These are phyloP conservation scores for Pionites leucogaster DNA, from an alignment of 2,113 vertebrate genomes.

Conservation along the genomic window DNA sequence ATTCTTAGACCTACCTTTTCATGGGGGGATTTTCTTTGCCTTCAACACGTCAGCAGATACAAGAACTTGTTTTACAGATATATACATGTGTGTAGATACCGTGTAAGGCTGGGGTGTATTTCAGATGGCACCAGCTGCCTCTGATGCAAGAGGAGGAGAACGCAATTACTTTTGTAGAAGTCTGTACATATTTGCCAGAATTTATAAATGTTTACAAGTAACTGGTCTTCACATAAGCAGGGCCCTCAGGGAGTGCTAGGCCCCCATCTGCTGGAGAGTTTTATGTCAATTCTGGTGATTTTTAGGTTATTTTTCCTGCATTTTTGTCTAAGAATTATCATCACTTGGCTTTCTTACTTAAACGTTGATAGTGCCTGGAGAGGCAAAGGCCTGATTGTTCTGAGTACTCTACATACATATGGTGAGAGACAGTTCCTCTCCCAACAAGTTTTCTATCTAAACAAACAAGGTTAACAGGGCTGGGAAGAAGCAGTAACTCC, in stretches of 20 bases:
- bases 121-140: slow-evolving; percentile 49
- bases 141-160: slow-evolving; percentile 40
- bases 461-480: slow-evolving; percentile 56
- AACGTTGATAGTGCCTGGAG: slow-evolving; percentile 52
- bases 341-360: slow-evolving; percentile 61
- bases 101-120: background rate
- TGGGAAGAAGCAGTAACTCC: slow-evolving; percentile 35
- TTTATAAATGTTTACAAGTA: slow-evolving; percentile 72
- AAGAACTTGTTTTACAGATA: background rate
- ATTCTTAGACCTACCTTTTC: background rate
- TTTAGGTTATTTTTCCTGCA: slow-evolving; percentile 52
- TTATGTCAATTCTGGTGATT: slow-evolving; percentile 70
- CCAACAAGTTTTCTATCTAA: slow-evolving; percentile 55
- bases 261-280: slow-evolving; percentile 72
- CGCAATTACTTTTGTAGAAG: slow-evolving; percentile 48
- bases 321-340: slow-evolving; percentile 63
- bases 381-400: slow-evolving; percentile 59
- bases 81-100: rapidly evolving
- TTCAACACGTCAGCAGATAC: background rate
- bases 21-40: background rate
- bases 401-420: slow-evolving; percentile 44
- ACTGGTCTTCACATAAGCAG: slow-evolving; percentile 63
- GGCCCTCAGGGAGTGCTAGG: slow-evolving; percentile 69
- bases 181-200: slow-evolving; percentile 64
- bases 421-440: slow-evolving; percentile 61